Conservation (phyloP, 1,140 invertebrate species). For the Cylas formicarius region DNA sequence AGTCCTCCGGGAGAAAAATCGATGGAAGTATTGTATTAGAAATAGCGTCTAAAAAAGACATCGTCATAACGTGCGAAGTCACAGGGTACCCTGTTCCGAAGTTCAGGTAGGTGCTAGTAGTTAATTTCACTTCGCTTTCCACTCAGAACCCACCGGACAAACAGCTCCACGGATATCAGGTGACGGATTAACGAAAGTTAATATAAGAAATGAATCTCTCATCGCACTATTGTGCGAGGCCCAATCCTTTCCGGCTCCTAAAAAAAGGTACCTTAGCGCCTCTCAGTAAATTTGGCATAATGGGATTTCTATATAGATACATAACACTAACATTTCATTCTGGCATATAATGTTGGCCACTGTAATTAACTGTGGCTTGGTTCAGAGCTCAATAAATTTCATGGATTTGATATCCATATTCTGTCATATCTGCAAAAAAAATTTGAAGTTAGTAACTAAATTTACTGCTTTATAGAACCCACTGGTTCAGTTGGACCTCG, state of each 20-base stretch:
- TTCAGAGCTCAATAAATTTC: too few species aligned
- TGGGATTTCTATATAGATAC: too few species aligned
- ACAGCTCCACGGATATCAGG: slow-evolving; percentile 55
- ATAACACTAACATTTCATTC: too few species aligned
- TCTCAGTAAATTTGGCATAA: not conserved
- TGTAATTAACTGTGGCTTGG: too few species aligned
- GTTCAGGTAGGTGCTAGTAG: slow-evolving; percentile 45
- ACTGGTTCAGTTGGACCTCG: slow-evolving; percentile 44
- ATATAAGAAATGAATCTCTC: slow-evolving; percentile 30
- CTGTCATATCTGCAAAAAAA: too few species aligned
- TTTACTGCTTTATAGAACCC: slow-evolving; percentile 46
- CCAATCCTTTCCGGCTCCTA: slow-evolving; percentile 54
- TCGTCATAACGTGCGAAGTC: slow-evolving; percentile 50
- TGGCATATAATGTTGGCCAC: slow-evolving; percentile 2
- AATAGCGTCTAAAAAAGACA: slow-evolving; percentile 20
- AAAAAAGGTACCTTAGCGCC: slow-evolving; percentile 44
- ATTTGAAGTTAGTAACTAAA: too few species aligned
- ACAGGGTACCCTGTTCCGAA: slow-evolving; percentile 53
- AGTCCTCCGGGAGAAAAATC: slow-evolving; percentile 52
- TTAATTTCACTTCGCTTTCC: not conserved
- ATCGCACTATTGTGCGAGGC: slow-evolving; percentile 57
- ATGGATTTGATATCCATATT: too few species aligned
- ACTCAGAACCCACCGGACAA: slow-evolving; percentile 54
- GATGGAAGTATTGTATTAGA: slow-evolving; percentile 53
- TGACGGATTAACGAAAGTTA: slow-evolving; percentile 49